Evolutionary conservation across 1,140 invertebrate species (phyloP).

Genomic region (Drosophila saltans): DNA sequence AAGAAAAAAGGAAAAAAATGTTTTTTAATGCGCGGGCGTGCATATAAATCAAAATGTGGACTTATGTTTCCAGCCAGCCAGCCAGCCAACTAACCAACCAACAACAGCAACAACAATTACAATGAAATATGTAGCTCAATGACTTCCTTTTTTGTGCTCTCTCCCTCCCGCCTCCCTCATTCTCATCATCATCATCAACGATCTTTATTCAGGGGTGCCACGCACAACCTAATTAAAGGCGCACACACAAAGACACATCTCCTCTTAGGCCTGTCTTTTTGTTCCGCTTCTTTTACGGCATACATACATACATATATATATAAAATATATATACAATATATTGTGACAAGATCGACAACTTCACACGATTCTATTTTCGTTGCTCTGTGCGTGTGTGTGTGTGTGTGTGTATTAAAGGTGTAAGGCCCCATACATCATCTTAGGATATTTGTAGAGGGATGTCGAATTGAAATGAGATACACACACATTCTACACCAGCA

Average conservation of each 20-base stretch:
- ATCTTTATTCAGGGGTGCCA: constrained; percentile 25
- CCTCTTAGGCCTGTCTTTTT: constrained; percentile 12
- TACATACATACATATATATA: not conserved
- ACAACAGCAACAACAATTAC: constrained; percentile 28
- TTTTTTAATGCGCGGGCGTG: constrained; percentile 71
- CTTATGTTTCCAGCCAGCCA: constrained; percentile 50
- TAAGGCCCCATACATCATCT: constrained; percentile 14
- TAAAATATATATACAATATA: not conserved
- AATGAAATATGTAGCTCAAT: constrained; percentile 62
- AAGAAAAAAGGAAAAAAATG: constrained; percentile 5
- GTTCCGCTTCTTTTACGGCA: not conserved
- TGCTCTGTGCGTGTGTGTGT: not conserved
- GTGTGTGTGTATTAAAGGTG: constrained; percentile 23
- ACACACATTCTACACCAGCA: constrained; percentile 3
- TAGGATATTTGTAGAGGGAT: constrained; percentile 1
- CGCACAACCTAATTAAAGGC: constrained; percentile 38
- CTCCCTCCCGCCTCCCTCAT: not conserved
- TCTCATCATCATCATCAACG: not conserved
- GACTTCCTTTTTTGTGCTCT: constrained; percentile 45
- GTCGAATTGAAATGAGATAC: constrained; percentile 14
- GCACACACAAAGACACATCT: not conserved
- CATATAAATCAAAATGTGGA: constrained; percentile 81
- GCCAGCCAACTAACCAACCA: not conserved
- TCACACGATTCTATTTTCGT: constrained; percentile 46
- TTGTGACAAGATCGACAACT: constrained; percentile 47